Conservation (phyloP, 2,888 invertebrate genomes). For the Drosophila mayaguana region DNA sequence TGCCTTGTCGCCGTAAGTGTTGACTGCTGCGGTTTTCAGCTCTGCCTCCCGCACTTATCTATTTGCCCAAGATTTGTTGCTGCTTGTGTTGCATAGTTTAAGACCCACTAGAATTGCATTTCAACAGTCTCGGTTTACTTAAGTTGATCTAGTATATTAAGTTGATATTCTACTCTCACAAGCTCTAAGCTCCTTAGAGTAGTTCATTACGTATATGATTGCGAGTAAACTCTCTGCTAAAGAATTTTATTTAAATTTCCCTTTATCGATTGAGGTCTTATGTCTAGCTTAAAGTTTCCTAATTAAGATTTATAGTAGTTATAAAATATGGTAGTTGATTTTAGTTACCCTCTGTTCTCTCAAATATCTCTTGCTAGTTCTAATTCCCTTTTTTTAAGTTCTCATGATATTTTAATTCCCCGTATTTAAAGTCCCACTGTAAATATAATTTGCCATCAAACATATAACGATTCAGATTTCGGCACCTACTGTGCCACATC, state of each 20-base stretch:
- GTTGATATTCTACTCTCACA: no score
- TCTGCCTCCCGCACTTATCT: neutral
- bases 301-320: no score
- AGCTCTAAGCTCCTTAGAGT: neutral
- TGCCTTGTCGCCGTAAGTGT: conserved; percentile 60
- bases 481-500: no score
- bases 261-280: neutral
- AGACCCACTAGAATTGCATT: conserved; percentile 35
- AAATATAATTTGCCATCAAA: neutral
- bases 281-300: neutral
- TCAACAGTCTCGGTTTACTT: neutral
- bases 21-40: conserved; percentile 55
- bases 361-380: fast-evolving
- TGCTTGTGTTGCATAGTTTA: conserved; percentile 42
- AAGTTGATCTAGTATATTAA: conserved; percentile 3
- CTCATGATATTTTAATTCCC: neutral
- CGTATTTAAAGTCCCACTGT: neutral
- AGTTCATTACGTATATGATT: neutral
- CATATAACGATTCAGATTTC: neutral
- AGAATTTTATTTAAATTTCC: neutral
- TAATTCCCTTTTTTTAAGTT: neutral
- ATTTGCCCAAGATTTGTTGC: conserved; percentile 18
- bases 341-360: no score
- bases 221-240: neutral
- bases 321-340: no score